Conservation (phyloP, 2,888 invertebrate genomes). For the Dryobota labecula region DNA sequence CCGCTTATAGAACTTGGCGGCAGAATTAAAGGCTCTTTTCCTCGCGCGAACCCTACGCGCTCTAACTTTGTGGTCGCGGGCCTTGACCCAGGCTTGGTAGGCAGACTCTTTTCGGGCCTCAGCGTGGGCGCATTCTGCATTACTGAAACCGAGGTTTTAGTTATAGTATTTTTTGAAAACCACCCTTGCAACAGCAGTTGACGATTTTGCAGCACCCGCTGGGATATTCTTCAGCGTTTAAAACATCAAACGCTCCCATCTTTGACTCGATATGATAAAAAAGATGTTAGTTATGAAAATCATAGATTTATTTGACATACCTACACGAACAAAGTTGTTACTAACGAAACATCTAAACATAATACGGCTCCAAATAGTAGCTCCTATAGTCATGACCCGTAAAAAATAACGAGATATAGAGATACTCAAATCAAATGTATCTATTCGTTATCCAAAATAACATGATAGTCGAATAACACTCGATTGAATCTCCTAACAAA, state of each 20-base stretch:
- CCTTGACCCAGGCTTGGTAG: no score
- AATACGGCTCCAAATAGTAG: neutral
- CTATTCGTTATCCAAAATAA: slow-evolving; percentile 20
- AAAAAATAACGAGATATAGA: slow-evolving; percentile 36
- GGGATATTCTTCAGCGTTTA: neutral
- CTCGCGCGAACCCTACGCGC: no score
- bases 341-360: neutral
- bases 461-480: slow-evolving; percentile 16
- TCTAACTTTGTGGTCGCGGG: no score
- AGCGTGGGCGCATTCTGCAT: no score
- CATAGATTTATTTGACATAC: neutral
- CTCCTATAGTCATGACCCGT: neutral
- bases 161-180: neutral
- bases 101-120: no score
- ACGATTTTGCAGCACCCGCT: neutral
- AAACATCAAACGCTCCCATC: neutral
- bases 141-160: neutral
- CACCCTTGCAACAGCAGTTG: neutral
- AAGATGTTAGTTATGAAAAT: neutral
- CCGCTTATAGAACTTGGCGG: no score
- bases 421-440: slow-evolving; percentile 11
- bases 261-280: neutral
- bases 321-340: neutral
- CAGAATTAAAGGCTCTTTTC: no score
- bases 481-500: slow-evolving; percentile 1